Base-by-base conservation (phyloP, 2,797 vertebrate genomes). In the Champsocephalus esox region DNA sequence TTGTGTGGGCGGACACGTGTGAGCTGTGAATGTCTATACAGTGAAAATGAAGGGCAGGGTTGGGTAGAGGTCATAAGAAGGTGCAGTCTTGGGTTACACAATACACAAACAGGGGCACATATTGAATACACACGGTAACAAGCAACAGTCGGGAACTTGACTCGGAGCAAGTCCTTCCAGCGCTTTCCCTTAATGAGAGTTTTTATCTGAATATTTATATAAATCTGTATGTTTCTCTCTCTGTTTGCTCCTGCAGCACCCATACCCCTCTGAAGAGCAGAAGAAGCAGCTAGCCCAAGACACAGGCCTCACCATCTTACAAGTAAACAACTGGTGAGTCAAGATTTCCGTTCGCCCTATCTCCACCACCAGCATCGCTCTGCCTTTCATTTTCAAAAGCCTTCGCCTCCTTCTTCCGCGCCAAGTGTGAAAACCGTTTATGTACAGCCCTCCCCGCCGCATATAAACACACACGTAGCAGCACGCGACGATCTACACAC, bases 311-410 rank as follows among this genome's bases (percentile, higher is more conserved):
- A 99, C 98, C 95, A 99, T 99, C 94, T 96, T 99, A 97, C 98
- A 99, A 98, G 98, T 99, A 96, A 99, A 99, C 96, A 99, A 99
- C 96, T 99, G 98, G 98, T 99, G 96, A 99, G 98, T 95, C 89
- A 83, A 92, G 92, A 87, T 90, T 87, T 83, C 70, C 45, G 75
- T 77, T 70, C 8, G 52, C 58, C 68, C 70, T 92, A 91, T 93
- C 90, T 91, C 81, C 66, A 55, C 87, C 89, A 86, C 85, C 90
- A 92, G 91, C 89, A 87, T 85, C 79, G 80, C 84, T 81, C 84
- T 86, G 88, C 81, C 77, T 94, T 93, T 93, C 73, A 91, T 90
- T 91, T 83, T 88, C 66, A 82, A 92, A 92, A 93, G 88, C 84
- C 82, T 87, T 86, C 70, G 73, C 90, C 86, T 86, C 85, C 88